Evolutionary conservation across 2,888 invertebrate species (phyloP), one percentile per base, ranked within the genome.

Genomic region (Eristalis arbustorum): DNA sequence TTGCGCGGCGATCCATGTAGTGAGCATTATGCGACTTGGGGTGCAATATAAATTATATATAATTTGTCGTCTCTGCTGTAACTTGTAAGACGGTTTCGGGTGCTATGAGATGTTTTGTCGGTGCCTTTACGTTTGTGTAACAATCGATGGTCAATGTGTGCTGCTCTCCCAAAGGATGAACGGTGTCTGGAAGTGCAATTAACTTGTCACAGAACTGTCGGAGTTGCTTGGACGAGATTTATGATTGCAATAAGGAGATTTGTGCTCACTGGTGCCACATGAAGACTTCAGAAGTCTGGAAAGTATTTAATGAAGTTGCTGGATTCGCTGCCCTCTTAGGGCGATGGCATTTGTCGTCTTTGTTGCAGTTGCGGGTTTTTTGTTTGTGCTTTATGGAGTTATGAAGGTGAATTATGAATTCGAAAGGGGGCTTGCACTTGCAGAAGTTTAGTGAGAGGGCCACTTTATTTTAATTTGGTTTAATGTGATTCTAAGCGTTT

Each of bases 261-360:
- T 18, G 18, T 63, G 61, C 61, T 61, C 2, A 14, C 57, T 11
- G 59, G 23, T 31, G 34, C 40, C 31, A 42, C 11, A 31, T 34
- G 10, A 2, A 31, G n/a, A 56, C 13, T 71, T 66, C 67, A 49
- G 31, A 74, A 74, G 56, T 74, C 73, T 74, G 64, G 64, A 56
- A 74, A 74, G 37, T 74, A 31, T 63, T 74, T 64, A 74, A 74
- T 57, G 57, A 56, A 64, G 64, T 57, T 63, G 31, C 14, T 28
- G 23, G 37, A 14, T 57, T 69, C 25, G 28, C 18, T 28, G n/a
- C 18, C 49, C 18, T 49, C 8, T 40, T 42, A 13, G 57, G 23
- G 31, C 37, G 13, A 23, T n/a, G 37, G 37, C 61, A 28, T 23
- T 22, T 42, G 56, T 18, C 56, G 2, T 56, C 4, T 13, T 13